Percentiles rank a stretch among this genome's conserved stretches.
These are phyloP conservation scores for Dromaius novaehollandiae DNA, from an alignment of 2,113 vertebrate species.

Conservation along the genomic window DNA sequence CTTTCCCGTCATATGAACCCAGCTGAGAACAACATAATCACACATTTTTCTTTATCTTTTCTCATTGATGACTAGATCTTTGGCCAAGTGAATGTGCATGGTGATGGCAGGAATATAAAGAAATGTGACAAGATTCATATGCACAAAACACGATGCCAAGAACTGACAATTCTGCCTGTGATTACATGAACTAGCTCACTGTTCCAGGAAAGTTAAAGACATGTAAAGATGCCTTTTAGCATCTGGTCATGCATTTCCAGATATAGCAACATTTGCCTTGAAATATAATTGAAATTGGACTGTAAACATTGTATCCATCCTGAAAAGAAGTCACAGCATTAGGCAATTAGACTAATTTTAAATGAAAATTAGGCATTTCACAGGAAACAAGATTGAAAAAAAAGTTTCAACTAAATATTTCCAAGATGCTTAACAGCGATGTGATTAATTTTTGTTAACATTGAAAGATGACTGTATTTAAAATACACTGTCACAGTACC, in stretches of 20 bases:
- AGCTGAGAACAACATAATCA: not conserved
- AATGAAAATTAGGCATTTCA: not conserved
- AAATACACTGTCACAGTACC: not conserved
- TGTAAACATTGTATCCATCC: not conserved
- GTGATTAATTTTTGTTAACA: not conserved
- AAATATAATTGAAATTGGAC: not conserved
- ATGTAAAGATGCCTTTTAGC: not conserved
- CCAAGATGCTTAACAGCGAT: not conserved
- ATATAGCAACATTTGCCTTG: not conserved
- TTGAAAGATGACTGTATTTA: not conserved
- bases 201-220: not conserved
- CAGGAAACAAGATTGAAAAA: not conserved
- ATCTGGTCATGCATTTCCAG: not conserved
- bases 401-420: not conserved
- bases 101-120: not conserved
- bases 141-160: not conserved
- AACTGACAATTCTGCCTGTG: not conserved
- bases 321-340: not conserved
- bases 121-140: not conserved
- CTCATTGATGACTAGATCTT: not conserved
- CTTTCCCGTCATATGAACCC: not conserved
- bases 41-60: not conserved
- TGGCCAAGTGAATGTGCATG: not conserved
- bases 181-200: not conserved
- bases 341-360: not conserved